Evolutionary conservation across 2,888 invertebrate species (phyloP).

Genomic region (Tyria jacobaeae): DNA sequence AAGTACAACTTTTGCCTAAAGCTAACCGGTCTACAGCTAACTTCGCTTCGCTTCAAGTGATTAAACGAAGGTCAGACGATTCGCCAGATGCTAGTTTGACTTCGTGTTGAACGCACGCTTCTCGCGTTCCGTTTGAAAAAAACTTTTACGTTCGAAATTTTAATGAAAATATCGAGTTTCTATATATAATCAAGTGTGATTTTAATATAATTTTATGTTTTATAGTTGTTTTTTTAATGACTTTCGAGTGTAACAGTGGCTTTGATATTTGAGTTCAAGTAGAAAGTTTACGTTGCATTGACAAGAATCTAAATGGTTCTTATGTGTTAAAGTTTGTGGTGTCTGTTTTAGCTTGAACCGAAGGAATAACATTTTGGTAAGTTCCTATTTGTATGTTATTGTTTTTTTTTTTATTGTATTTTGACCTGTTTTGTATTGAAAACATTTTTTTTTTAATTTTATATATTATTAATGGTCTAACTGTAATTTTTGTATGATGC

Average conservation of each 20-base stretch:
- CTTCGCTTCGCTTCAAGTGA: constrained; percentile 75
- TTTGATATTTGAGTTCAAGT: constrained; percentile 46
- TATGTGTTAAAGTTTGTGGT: constrained; percentile 68
- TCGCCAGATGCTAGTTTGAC: constrained; percentile 64
- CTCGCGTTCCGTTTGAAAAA: constrained; percentile 40
- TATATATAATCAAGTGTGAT: constrained; percentile 26
- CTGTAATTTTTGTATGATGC: constrained; percentile 3
- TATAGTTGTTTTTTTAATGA: constrained; percentile 21
- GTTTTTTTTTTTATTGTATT: background rate
- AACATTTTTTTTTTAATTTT: background rate
- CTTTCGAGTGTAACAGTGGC: constrained; percentile 24
- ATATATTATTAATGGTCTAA: background rate
- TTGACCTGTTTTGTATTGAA: background rate
- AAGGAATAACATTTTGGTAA: constrained; percentile 59
- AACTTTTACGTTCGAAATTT: constrained; percentile 65
- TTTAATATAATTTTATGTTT: constrained; percentile 20
- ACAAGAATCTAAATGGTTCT: constrained; percentile 63
- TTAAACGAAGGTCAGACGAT: constrained; percentile 77
- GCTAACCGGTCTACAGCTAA: constrained; percentile 76
- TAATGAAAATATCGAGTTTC: constrained; percentile 56
- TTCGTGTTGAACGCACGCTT: constrained; percentile 53
- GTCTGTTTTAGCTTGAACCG: constrained; percentile 64
- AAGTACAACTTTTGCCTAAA: constrained; percentile 80
- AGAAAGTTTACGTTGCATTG: constrained; percentile 71
- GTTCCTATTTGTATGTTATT: constrained; percentile 36